Percentiles rank a stretch among this genome's conserved stretches.
Evolutionary conservation across 2,797 vertebrate genomes (phyloP).

Genomic region (Moxostoma hubbsi): DNA sequence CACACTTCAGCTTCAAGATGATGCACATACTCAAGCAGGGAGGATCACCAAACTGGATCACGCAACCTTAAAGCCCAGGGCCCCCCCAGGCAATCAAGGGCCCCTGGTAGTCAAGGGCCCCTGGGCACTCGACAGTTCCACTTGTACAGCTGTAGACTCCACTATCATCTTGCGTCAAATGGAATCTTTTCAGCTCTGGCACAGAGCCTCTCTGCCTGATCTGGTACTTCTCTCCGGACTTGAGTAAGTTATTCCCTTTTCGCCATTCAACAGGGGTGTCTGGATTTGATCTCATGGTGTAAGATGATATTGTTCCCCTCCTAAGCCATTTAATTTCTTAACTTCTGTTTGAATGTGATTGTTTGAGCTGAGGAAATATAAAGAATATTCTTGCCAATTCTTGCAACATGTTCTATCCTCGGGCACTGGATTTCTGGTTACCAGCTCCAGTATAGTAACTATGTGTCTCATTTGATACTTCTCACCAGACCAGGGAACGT

Average conservation of each 20-base stretch:
- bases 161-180: constrained; percentile 76
- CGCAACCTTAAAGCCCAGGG: no score
- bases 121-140: constrained; percentile 67
- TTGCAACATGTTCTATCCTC: constrained; percentile 74
- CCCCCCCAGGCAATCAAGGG: no score
- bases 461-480: constrained; percentile 82
- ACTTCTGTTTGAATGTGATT: constrained; percentile 79
- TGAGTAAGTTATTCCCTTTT: constrained; percentile 71
- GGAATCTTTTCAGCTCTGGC: constrained; percentile 78
- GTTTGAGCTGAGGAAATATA: constrained; percentile 75
- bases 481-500: constrained; percentile 75
- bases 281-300: constrained; percentile 76
- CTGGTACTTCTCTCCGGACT: constrained; percentile 77
- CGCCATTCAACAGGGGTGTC: constrained; percentile 73
- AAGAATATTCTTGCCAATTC: background rate
- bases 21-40: no score
- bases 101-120: no score
- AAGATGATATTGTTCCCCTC: constrained; percentile 74
- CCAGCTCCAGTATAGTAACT: constrained; percentile 80
- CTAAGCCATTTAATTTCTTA: constrained; percentile 71
- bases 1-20: no score
- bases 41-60: constrained; percentile 51
- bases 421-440: constrained; percentile 79
- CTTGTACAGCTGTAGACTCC: constrained; percentile 84
- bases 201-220: constrained; percentile 76